Evolutionary conservation across 2,113 vertebrate species (phyloP), one percentile per base, ranked within the genome.

Genomic region (Limnothrissa miodon): DNA sequence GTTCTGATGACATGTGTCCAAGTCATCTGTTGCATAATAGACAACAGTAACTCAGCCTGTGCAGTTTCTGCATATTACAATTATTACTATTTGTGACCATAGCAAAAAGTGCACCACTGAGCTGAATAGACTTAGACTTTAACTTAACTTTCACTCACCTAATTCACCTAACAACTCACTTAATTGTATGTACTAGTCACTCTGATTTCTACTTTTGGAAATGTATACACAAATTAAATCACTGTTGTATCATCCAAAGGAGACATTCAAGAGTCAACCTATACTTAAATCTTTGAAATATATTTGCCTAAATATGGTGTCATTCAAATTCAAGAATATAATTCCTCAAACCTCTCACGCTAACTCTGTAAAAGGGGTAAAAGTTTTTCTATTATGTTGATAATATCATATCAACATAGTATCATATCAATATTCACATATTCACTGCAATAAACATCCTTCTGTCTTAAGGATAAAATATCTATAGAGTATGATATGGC

Each of bases 191-290:
- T 39, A 74, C 3, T 33, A 11, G 62, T 36, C 66, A 74, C 59
- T 8, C 23, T 62, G 59, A 62, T 62, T n/a, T n/a, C 9, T 62
- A 25, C 66, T 36, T 74, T 33, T 74, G 66, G 66, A 29, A 19
- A 2, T 85, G 85, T 62, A 81, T 78, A 81, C 70, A 44, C 74
- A 21, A 74, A 80, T 81, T 83, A 44, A 45, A 46, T 83, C 74
- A 83, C 42, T 29, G 10, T 2, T 33, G 29, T 2, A 19, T 36
- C 78, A 19, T 21, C 23, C 19, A 53, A 23, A 53, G 1, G 2
- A 51, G 48, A 51, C 15, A 46, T 46, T n/a, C n/a, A 11, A 6
- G 21, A 53, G 51, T 53, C 21, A 21, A 21, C 19, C 3, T 23
- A n/a, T n/a, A n/a, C n/a, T n/a, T n/a, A n/a, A n/a, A n/a, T n/a